These are phyloP conservation scores for Himalopsyche kuldschensis DNA, from an alignment of 2,888 invertebrate genomes.

Conservation along the genomic window DNA sequence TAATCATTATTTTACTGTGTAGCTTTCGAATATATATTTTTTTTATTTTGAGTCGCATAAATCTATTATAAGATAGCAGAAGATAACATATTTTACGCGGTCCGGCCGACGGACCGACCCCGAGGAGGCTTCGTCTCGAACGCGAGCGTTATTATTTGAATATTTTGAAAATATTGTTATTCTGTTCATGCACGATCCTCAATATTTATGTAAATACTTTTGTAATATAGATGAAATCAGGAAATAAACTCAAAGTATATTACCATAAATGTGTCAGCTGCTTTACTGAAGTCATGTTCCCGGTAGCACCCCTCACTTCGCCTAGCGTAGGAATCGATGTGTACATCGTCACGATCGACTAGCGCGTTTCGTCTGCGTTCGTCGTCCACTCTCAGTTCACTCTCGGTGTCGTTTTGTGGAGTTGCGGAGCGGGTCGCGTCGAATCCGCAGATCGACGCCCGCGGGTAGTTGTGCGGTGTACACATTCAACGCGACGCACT, in stretches of 20 bases:
- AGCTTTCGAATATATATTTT: constrained; percentile 53
- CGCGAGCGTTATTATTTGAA: constrained; percentile 5
- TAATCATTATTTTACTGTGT: constrained; percentile 48
- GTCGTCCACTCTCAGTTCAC: constrained; percentile 2
- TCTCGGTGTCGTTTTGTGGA: background rate
- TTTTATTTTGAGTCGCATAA: constrained; percentile 36
- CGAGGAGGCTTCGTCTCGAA: constrained; percentile 38
- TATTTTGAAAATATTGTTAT: constrained; percentile 54
- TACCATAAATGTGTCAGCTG: constrained; percentile 59
- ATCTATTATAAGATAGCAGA: constrained; percentile 35
- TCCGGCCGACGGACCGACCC: constrained; percentile 25
- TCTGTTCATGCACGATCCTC: constrained; percentile 63
- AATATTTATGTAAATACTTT: constrained; percentile 64
- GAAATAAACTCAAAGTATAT: constrained; percentile 64
- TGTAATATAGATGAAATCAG: constrained; percentile 61
- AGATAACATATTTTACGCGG: constrained; percentile 35
- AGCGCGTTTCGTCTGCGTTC: background rate
- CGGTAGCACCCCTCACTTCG: constrained; percentile 62
- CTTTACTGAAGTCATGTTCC: constrained; percentile 62
- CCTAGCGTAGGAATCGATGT: constrained; percentile 60
- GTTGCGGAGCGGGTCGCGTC: background rate
- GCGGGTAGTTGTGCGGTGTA: constrained; percentile 35
- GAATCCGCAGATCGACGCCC: background rate
- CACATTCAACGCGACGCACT: constrained; percentile 25
- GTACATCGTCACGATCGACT: constrained; percentile 46